Evolutionary conservation across 2,888 invertebrate species (phyloP).

Genomic region (Pyrocoelia pectoralis): DNA sequence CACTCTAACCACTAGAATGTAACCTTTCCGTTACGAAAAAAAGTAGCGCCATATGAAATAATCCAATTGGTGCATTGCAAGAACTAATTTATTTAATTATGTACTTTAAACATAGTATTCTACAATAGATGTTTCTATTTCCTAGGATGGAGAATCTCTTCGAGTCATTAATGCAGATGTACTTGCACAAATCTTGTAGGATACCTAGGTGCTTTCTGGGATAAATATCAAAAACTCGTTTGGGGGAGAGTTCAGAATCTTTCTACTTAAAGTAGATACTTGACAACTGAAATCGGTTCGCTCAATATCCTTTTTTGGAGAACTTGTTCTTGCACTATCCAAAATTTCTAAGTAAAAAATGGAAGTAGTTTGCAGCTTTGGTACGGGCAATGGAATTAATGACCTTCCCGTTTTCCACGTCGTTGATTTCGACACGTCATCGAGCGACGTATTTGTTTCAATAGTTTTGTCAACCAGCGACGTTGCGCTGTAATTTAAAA

Average conservation of each 20-base stretch:
- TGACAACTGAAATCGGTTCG: slow-evolving; percentile 22
- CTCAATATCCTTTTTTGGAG: not conserved
- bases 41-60: no score
- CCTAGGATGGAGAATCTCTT: no score
- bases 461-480: not conserved
- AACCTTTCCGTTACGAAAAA: no score
- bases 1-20: no score
- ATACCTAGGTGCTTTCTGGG: no score
- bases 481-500: slow-evolving; percentile 19
- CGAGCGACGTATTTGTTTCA: not conserved
- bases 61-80: no score
- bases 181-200: no score
- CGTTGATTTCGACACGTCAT: not conserved
- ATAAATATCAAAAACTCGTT: no score
- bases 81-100: no score
- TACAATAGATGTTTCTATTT: no score
- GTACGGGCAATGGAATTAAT: not conserved
- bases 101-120: no score
- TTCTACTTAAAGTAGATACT: slow-evolving; percentile 29
- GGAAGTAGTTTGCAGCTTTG: not conserved
- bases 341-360: not conserved
- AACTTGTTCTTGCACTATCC: not conserved
- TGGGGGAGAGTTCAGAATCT: slow-evolving; percentile 4
- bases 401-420: not conserved
- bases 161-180: no score